Evolutionary conservation across 2,113 vertebrate genomes (phyloP).

Genomic region (Psittacus erithacus): DNA sequence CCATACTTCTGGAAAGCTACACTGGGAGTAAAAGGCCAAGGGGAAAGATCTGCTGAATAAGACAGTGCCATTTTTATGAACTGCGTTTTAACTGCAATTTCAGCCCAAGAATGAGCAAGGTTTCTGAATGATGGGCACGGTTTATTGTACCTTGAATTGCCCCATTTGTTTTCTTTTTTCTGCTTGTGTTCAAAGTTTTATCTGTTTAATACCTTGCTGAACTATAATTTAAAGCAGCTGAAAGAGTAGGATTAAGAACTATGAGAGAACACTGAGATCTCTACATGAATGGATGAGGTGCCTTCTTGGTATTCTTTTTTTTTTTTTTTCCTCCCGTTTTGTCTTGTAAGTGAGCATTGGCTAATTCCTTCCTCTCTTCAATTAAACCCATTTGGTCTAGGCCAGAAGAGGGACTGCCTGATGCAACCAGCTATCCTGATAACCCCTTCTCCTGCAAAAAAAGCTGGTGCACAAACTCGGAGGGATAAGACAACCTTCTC

Average conservation of each 20-base stretch:
- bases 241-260: slow-evolving; percentile 28
- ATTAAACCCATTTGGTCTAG: not conserved
- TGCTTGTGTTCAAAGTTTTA: slow-evolving; percentile 35
- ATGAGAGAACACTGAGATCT: not conserved
- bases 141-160: slow-evolving; percentile 41
- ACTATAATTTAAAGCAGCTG: slow-evolving; percentile 37
- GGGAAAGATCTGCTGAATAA: slow-evolving; percentile 24
- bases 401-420: not conserved
- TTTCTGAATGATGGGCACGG: slow-evolving; percentile 20
- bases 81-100: slow-evolving; percentile 16
- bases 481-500: not conserved
- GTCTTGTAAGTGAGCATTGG: not conserved
- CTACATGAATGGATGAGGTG: not conserved
- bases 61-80: slow-evolving; percentile 2
- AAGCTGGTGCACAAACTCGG: not conserved
- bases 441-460: not conserved
- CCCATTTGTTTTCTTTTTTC: slow-evolving; percentile 28
- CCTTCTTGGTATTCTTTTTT: not conserved
- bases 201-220: slow-evolving; percentile 49
- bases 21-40: not conserved
- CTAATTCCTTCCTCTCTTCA: slow-evolving; percentile 4
- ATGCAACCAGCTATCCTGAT: not conserved
- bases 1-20: not conserved
- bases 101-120: slow-evolving; percentile 19
- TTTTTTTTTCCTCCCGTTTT: not conserved